These are phyloP conservation scores for Borostomias antarcticus DNA, from an alignment of 2,797 vertebrate genomes.

Conservation along the genomic window DNA sequence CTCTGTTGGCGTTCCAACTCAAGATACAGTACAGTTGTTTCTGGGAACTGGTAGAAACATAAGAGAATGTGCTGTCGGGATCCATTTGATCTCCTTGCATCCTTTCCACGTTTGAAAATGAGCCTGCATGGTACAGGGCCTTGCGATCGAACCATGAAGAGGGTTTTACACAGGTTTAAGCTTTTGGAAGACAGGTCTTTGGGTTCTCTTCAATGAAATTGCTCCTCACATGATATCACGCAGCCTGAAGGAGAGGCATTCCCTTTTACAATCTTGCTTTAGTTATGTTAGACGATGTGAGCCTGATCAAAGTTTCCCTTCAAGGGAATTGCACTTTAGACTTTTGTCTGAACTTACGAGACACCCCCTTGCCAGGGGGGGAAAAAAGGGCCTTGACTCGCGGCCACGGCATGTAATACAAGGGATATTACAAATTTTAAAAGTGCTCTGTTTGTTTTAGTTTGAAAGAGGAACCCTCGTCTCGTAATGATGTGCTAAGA, in stretches of 20 bases:
- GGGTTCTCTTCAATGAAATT: constrained; percentile 52
- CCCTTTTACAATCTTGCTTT: constrained; percentile 58
- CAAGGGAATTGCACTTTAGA: constrained; percentile 43
- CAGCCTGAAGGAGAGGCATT: constrained; percentile 52
- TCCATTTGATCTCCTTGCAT: background rate
- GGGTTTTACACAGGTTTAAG: constrained; percentile 23
- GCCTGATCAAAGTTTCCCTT: constrained; percentile 27
- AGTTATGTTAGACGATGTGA: constrained; percentile 59
- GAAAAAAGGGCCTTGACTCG: constrained; percentile 59
- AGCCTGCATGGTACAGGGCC: constrained; percentile 15
- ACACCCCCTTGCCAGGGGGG: constrained; percentile 54
- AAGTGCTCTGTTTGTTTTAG: constrained; percentile 62
- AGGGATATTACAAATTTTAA: constrained; percentile 60
- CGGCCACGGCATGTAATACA: constrained; percentile 46
- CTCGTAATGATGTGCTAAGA: constrained; percentile 52
- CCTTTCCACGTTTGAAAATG: background rate
- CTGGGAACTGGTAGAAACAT: background rate
- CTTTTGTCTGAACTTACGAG: constrained; percentile 50
- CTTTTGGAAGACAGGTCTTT: constrained; percentile 37
- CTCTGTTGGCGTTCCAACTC: constrained; percentile 15
- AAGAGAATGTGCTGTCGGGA: background rate
- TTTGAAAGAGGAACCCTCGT: constrained; percentile 54
- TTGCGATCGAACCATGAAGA: constrained; percentile 41
- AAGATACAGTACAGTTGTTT: constrained; percentile 8
- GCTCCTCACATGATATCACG: constrained; percentile 39